A percentile compares a stretch with the other conserved stretches of the same genome.
Conservation (phyloP, 2,113 vertebrate genomes). For the Myrmecobius fasciatus region DNA sequence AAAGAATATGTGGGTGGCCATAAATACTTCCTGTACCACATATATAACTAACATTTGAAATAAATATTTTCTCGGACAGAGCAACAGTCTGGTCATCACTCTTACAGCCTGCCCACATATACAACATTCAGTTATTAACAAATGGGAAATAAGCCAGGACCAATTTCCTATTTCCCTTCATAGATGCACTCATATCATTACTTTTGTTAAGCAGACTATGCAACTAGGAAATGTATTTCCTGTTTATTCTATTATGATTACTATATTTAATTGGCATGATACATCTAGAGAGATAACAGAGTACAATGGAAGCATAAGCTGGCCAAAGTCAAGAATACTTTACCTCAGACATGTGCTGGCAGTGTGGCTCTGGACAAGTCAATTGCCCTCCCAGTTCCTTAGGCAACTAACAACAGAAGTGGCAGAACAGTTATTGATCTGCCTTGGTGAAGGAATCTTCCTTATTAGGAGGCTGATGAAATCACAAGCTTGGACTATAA, state of each 20-base stretch:
- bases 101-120: neutral
- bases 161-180: neutral
- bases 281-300: neutral
- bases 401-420: no score
- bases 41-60: neutral
- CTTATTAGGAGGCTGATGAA: no score
- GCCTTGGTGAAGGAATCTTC: no score
- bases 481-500: no score
- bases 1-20: neutral
- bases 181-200: neutral
- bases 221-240: neutral
- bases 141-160: neutral
- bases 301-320: neutral
- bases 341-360: no score
- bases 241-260: neutral
- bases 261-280: neutral
- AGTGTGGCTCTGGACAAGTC: neutral
- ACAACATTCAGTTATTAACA: neutral
- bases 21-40: neutral
- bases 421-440: no score
- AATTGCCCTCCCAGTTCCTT: neutral
- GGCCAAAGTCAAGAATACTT: no score
- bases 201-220: neutral
- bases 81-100: neutral
- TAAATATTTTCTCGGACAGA: neutral